Evolutionary conservation across 2,113 vertebrate species (phyloP).

Genomic region (Pampusana beccarii): DNA sequence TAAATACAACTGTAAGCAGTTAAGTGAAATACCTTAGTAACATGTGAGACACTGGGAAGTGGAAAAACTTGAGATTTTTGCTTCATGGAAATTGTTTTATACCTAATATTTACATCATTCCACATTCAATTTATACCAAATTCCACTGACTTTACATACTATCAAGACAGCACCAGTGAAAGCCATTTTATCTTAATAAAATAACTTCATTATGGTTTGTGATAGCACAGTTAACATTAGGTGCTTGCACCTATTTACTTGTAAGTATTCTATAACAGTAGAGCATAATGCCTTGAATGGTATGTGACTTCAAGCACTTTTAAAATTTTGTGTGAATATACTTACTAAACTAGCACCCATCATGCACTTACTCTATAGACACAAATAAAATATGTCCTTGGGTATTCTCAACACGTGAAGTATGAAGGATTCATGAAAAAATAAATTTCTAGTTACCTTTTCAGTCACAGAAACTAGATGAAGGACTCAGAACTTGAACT

Average conservation of each 20-base stretch:
- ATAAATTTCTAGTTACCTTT: not conserved
- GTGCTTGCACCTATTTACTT: not conserved
- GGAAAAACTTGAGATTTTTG: not conserved
- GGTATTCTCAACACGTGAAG: not conserved
- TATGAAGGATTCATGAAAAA: not conserved
- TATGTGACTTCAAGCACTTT: not conserved
- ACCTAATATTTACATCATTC: not conserved
- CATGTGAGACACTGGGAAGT: not conserved
- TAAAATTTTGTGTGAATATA: not conserved
- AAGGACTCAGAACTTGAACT: not conserved
- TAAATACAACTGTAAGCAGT: not conserved
- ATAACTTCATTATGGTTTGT: not conserved
- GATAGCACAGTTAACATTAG: not conserved
- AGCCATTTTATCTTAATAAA: not conserved
- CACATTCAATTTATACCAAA: not conserved
- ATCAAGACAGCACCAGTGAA: not conserved
- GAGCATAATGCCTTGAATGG: not conserved
- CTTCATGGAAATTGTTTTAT: not conserved
- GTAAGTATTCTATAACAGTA: not conserved
- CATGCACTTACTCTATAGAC: not conserved
- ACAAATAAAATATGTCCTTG: slow-evolving; percentile 35
- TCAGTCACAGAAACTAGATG: not conserved
- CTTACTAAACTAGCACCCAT: not conserved
- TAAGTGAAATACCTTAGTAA: not conserved
- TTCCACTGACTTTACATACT: not conserved